Evolutionary conservation across 2,888 invertebrate species (phyloP).

Genomic region (Portevinia maculata): DNA sequence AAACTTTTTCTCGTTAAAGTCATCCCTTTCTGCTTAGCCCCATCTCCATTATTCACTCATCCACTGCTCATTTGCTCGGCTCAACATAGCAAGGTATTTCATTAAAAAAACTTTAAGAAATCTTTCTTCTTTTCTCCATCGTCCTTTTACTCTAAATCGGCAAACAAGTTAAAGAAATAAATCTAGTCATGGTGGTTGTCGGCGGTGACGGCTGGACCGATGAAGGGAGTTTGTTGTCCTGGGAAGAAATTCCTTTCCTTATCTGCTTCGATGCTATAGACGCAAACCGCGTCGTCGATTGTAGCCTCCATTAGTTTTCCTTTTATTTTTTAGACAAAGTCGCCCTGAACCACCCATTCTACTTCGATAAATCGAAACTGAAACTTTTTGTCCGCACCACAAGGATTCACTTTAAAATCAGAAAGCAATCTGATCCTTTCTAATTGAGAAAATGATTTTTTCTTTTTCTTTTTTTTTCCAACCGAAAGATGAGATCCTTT

Average conservation of each 20-base stretch:
- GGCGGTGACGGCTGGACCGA: constrained; percentile 5
- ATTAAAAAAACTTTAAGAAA: constrained; percentile 50
- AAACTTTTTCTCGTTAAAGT: constrained; percentile 57
- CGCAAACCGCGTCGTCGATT: constrained; percentile 52
- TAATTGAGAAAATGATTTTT: constrained; percentile 42
- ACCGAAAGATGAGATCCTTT: not conserved
- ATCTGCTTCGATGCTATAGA: constrained; percentile 33
- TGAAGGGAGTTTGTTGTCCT: not conserved
- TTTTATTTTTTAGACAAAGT: constrained; percentile 19
- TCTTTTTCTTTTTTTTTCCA: not conserved
- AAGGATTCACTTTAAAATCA: constrained; percentile 67
- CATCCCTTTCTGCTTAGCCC: constrained; percentile 38
- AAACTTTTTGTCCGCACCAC: constrained; percentile 32
- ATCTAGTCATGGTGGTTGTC: constrained; percentile 35
- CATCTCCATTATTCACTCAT: constrained; percentile 39
- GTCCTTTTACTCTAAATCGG: constrained; percentile 14
- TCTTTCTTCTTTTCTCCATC: not conserved
- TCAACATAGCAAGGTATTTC: constrained; percentile 45
- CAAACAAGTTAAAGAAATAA: constrained; percentile 56
- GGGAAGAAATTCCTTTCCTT: constrained; percentile 20
- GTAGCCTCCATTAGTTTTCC: constrained; percentile 31
- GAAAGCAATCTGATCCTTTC: constrained; percentile 45
- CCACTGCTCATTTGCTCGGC: constrained; percentile 39
- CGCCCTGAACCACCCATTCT: not conserved
- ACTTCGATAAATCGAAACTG: constrained; percentile 51